phyloP scores from a whole-genome alignment of 2,888 invertebrate genomes.

The Blastobasis adustella region DNA sequence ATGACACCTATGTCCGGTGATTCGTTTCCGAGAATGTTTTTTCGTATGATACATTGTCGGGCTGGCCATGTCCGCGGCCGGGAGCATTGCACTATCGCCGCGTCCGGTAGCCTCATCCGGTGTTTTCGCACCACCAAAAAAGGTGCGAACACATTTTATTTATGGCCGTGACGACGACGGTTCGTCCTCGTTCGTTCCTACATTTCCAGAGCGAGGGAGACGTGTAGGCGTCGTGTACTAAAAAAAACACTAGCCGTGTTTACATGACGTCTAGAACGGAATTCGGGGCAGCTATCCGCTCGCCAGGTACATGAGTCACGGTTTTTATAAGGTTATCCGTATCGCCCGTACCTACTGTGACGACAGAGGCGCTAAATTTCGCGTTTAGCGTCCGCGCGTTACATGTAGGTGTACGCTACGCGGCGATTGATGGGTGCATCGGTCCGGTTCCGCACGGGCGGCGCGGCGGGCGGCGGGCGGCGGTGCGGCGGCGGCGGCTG shows the following conservation, averaged over 20 bases:
- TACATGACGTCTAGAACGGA: not conserved
- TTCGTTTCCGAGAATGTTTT: slow-evolving; percentile 36
- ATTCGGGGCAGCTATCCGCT: too few relatives aligned
- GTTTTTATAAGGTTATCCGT: too few relatives aligned
- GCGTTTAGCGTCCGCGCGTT: too few relatives aligned
- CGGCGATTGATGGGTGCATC: slow-evolving; percentile 22
- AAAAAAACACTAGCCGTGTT: slow-evolving; percentile 20
- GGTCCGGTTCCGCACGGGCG: slow-evolving; percentile 63
- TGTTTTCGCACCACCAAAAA: slow-evolving; percentile 69
- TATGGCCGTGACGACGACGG: slow-evolving; percentile 61
- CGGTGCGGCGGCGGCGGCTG: slow-evolving; percentile 29
- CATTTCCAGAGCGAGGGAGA: slow-evolving; percentile 56
- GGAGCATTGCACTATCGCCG: slow-evolving; percentile 54
- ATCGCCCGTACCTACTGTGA: too few relatives aligned
- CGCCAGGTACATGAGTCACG: too few relatives aligned
- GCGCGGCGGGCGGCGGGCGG: slow-evolving; percentile 27
- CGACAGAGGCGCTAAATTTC: too few relatives aligned
- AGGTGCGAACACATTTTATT: slow-evolving; percentile 68
- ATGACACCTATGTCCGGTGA: slow-evolving; percentile 57
- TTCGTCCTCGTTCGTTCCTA: slow-evolving; percentile 45
- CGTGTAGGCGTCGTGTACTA: slow-evolving; percentile 41
- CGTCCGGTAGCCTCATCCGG: slow-evolving; percentile 70
- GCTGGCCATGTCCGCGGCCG: slow-evolving; percentile 10
- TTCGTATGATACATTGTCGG: slow-evolving; percentile 19
- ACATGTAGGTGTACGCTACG: too few relatives aligned